Evolutionary conservation across 2,888 invertebrate genomes (phyloP).

Genomic region (Phaonia tiefii): DNA sequence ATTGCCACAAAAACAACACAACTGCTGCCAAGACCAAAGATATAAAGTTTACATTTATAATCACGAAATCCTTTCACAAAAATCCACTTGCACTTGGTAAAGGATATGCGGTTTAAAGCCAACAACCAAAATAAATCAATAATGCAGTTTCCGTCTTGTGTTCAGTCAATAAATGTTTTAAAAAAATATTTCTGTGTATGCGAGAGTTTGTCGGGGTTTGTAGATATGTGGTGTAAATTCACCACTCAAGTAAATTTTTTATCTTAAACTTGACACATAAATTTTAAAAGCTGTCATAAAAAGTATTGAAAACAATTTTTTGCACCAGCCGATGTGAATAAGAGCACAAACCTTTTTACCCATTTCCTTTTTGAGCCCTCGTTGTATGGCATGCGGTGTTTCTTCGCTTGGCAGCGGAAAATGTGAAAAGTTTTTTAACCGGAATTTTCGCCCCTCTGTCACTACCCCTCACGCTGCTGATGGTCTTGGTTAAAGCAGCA

Average conservation of each 20-base stretch:
- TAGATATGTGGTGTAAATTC: not conserved
- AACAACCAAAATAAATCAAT: conserved; percentile 51
- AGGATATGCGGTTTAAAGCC: not conserved
- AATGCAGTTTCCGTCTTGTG: conserved; percentile 51
- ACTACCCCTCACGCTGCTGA: too few species aligned
- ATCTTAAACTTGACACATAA: conserved; percentile 63
- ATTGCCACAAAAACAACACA: conserved; percentile 10
- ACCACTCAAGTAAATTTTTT: conserved; percentile 27
- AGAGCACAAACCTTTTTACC: not conserved
- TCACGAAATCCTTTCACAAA: not conserved
- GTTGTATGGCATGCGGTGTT: not conserved
- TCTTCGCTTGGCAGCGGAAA: conserved; percentile 7
- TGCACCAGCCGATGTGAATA: not conserved
- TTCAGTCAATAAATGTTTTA: conserved; percentile 12
- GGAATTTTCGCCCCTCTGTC: not conserved
- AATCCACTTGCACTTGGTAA: too few species aligned
- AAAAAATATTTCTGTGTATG: conserved; percentile 20
- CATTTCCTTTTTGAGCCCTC: not conserved
- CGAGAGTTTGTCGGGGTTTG: not conserved
- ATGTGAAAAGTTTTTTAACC: conserved; percentile 16
- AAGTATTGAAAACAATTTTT: conserved; percentile 56
- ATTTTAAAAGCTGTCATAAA: conserved; percentile 65
- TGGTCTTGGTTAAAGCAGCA: not conserved
- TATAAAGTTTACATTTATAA: conserved; percentile 3
- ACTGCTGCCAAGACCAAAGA: conserved; percentile 5